These are phyloP conservation scores for Drosophila tristis DNA, from an alignment of 1,140 invertebrate species.

Conservation along the genomic window DNA sequence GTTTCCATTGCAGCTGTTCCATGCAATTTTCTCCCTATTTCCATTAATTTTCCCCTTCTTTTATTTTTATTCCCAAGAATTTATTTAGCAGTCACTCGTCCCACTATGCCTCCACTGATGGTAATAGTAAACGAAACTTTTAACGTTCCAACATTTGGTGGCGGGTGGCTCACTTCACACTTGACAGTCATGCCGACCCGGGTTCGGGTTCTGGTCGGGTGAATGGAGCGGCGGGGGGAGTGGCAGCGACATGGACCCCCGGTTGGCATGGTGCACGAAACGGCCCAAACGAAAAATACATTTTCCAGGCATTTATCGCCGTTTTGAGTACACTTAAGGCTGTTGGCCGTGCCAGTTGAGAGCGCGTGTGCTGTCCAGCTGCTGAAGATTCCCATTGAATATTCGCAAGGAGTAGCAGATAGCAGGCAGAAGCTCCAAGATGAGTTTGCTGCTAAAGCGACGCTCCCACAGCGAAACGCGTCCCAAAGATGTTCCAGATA, in stretches of 20 bases:
- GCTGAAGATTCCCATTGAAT: neutral
- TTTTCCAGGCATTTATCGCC: conserved; percentile 42
- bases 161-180: conserved; percentile 44
- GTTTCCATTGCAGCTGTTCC: no score
- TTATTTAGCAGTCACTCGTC: conserved; percentile 6
- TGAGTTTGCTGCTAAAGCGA: conserved; percentile 71
- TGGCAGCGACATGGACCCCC: neutral
- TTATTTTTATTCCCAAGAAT: neutral
- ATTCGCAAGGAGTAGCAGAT: neutral
- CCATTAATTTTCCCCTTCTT: no score
- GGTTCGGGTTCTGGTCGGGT: no score
- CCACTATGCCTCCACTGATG: conserved; percentile 19
- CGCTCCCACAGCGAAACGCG: conserved; percentile 76
- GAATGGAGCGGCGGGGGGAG: neutral
- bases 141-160: conserved; percentile 34
- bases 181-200: conserved; percentile 48
- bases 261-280: conserved; percentile 81
- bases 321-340: conserved; percentile 19
- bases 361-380: neutral
- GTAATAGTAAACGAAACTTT: conserved; percentile 25
- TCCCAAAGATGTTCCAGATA: conserved; percentile 35
- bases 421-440: conserved; percentile 8
- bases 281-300: conserved; percentile 67
- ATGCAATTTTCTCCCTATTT: no score
- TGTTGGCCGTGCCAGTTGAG: conserved; percentile 32